A percentile compares a stretch with the other conserved stretches of the same genome.
Evolutionary conservation across 2,797 vertebrate species (phyloP).

Genomic region (Brotula barbata): DNA sequence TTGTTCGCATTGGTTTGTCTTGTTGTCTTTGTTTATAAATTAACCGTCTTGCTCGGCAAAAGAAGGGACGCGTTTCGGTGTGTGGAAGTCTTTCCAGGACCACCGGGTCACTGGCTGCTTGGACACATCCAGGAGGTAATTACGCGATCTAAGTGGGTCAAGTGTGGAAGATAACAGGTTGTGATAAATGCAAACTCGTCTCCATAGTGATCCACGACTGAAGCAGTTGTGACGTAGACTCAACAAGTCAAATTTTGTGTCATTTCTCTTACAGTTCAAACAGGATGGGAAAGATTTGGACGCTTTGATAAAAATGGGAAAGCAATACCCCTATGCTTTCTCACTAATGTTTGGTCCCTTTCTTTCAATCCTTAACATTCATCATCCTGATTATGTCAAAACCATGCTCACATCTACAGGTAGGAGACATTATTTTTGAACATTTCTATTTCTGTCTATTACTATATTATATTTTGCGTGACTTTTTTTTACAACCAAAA

Average conservation of each 20-base stretch:
- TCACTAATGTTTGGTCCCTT: conserved; percentile 83
- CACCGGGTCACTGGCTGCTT: conserved; percentile 72
- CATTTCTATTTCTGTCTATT: not conserved
- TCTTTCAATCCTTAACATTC: conserved; percentile 71
- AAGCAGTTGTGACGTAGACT: too few relatives aligned
- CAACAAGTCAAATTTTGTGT: too few relatives aligned
- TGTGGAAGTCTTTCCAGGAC: conserved; percentile 62
- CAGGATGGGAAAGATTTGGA: conserved; percentile 73
- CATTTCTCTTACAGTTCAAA: conserved; percentile 63
- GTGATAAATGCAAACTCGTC: too few relatives aligned
- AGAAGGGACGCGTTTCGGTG: conserved; percentile 13
- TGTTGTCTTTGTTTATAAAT: conserved; percentile 30
- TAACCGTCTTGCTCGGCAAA: conserved; percentile 12
- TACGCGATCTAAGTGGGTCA: too few relatives aligned
- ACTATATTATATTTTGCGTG: not conserved
- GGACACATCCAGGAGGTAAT: conserved; percentile 70
- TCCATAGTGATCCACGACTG: too few relatives aligned
- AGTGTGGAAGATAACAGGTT: too few relatives aligned
- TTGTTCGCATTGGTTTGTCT: conserved; percentile 52
- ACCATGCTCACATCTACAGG: conserved; percentile 79
- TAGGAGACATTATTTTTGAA: conserved; percentile 49
- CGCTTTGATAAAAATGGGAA: conserved; percentile 48
- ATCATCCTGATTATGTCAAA: conserved; percentile 89
- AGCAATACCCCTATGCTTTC: conserved; percentile 81
- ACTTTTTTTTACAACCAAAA: not conserved